Conservation (phyloP, 2,888 invertebrate species). For the Brassicogethes aeneus region DNA sequence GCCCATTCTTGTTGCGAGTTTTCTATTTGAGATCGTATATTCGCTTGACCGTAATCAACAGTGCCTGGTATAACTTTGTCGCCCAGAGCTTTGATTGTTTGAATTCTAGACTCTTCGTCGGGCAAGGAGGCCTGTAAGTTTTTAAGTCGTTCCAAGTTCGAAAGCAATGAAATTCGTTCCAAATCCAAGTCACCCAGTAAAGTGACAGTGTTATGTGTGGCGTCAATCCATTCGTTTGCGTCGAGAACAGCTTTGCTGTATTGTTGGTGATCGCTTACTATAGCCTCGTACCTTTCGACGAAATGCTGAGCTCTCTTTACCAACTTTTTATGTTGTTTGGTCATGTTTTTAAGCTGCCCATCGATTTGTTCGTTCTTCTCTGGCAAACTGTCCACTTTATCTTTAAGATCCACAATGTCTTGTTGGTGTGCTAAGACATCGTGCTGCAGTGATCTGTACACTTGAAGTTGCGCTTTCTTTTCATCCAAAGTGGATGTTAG, state of each 20-base stretch:
- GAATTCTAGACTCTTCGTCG: conserved; percentile 79
- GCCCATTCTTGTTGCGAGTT: conserved; percentile 88
- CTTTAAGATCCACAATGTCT: conserved; percentile 71
- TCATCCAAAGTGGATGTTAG: conserved; percentile 82
- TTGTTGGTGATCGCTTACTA: conserved; percentile 82
- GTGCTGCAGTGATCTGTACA: conserved; percentile 72
- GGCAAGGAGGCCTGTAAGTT: conserved; percentile 69
- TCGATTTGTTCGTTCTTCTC: conserved; percentile 68
- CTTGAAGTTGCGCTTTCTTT: conserved; percentile 78
- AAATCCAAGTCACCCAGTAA: conserved; percentile 77
- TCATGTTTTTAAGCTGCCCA: conserved; percentile 58
- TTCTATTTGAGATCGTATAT: conserved; percentile 81
- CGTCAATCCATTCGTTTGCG: conserved; percentile 78
- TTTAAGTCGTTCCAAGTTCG: conserved; percentile 78
- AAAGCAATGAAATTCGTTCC: conserved; percentile 75
- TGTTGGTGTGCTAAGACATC: conserved; percentile 80
- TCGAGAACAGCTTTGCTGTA: conserved; percentile 82
- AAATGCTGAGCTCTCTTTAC: conserved; percentile 63
- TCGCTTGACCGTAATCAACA: conserved; percentile 69
- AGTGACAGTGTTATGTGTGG: conserved; percentile 70
- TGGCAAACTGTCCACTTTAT: conserved; percentile 70
- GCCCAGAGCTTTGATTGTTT: conserved; percentile 71
- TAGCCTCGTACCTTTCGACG: conserved; percentile 77
- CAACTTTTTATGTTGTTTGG: conserved; percentile 62
- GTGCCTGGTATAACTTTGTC: conserved; percentile 87